Conservation (phyloP, 2,113 vertebrate genomes). For the Brachyhypopomus occidentalis region DNA sequence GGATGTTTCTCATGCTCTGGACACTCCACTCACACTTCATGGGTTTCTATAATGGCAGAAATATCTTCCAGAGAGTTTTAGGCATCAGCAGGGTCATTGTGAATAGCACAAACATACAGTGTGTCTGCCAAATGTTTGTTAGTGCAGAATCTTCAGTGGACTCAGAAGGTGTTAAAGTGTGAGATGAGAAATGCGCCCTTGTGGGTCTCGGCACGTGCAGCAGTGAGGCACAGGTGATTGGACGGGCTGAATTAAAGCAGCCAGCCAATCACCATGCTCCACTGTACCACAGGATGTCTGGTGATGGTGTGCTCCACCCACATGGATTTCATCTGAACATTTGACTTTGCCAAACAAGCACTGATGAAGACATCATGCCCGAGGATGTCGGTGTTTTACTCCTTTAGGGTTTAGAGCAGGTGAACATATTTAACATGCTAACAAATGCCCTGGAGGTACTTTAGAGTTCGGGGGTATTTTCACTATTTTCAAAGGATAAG, state of each 20-base stretch:
- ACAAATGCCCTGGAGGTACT: neutral
- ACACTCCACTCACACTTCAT: too few relatives aligned
- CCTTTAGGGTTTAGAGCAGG: neutral
- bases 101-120: neutral
- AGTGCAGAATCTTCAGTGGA: neutral
- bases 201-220: neutral
- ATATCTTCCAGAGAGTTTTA: too few relatives aligned
- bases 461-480: neutral
- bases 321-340: constrained; percentile 9
- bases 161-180: constrained; percentile 16
- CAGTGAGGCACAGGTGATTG: too few relatives aligned
- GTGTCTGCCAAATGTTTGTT: neutral
- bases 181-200: constrained; percentile 27
- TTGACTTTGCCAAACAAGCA: neutral
- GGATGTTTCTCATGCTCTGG: too few relatives aligned
- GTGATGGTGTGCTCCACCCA: neutral
- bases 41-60: too few relatives aligned
- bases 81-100: neutral
- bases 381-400: neutral
- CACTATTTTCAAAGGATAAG: too few relatives aligned
- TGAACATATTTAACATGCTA: neutral
- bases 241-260: too few relatives aligned
- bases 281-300: too few relatives aligned
- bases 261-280: too few relatives aligned
- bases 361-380: neutral